These are phyloP conservation scores for Nansenia antarctica DNA, from an alignment of 2,113 vertebrate genomes.

Conservation along the genomic window DNA sequence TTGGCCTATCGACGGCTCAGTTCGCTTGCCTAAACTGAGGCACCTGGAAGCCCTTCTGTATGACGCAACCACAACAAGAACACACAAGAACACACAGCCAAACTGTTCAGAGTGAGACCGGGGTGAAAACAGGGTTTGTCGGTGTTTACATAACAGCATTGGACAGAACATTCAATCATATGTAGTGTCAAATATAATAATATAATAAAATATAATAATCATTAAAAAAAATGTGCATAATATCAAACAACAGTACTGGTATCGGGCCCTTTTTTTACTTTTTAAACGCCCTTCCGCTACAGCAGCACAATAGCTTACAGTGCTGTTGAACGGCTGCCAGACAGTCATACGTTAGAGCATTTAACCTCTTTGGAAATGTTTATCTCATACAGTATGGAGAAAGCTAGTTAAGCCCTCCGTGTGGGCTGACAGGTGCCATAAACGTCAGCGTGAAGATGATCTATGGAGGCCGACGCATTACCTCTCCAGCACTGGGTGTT, in stretches of 20 bases:
- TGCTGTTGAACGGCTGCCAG: conserved; percentile 45
- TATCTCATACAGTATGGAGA: conserved; percentile 63
- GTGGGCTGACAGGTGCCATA: conserved; percentile 59
- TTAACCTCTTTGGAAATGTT: conserved; percentile 63
- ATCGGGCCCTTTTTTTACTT: too few species aligned
- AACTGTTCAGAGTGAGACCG: not conserved
- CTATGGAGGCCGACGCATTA: conserved; percentile 60
- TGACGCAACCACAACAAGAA: conserved; percentile 11
- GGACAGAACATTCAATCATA: not conserved
- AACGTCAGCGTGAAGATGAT: conserved; percentile 61
- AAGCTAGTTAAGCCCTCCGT: conserved; percentile 62
- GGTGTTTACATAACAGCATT: not conserved
- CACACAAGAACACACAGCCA: not conserved
- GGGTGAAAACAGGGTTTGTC: not conserved
- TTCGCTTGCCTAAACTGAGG: conserved; percentile 39
- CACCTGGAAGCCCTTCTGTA: conserved; percentile 30
- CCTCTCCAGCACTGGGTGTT: conserved; percentile 62
- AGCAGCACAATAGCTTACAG: not conserved
- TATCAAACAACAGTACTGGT: too few species aligned
- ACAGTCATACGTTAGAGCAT: conserved; percentile 60
- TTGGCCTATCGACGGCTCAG: conserved; percentile 48
- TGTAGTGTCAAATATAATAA: not conserved
- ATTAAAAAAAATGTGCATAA: too few species aligned
- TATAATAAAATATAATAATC: conserved; percentile 28
- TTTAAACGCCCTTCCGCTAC: not conserved